Evolutionary conservation across 1,140 invertebrate species (phyloP).

Genomic region (Polyergus mexicanus): DNA sequence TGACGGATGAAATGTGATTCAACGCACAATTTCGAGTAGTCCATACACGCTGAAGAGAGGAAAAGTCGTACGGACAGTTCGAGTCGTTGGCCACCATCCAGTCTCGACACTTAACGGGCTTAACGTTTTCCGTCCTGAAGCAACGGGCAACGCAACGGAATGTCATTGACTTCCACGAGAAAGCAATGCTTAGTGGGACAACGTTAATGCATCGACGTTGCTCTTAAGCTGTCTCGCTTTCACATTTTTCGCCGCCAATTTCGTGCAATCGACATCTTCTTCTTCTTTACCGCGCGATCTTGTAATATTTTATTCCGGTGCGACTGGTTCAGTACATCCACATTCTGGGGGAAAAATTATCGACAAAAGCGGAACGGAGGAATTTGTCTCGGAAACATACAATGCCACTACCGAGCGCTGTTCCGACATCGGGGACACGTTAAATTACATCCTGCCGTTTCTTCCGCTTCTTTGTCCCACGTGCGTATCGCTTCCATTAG

Average conservation of each 20-base stretch:
- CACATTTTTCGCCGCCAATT: slow-evolving; percentile 46
- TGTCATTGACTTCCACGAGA: slow-evolving; percentile 47
- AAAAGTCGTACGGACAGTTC: slow-evolving; percentile 66
- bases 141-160: slow-evolving; percentile 52
- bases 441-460: slow-evolving; percentile 44
- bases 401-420: slow-evolving; percentile 30
- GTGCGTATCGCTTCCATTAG: slow-evolving; percentile 21
- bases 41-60: background rate
- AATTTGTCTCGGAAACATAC: slow-evolving; percentile 51
- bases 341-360: slow-evolving; percentile 54
- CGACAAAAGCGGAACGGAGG: slow-evolving; percentile 24
- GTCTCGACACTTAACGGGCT: slow-evolving; percentile 63
- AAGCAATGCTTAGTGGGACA: slow-evolving; percentile 14
- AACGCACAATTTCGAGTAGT: background rate
- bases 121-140: slow-evolving; percentile 74
- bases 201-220: slow-evolving; percentile 46
- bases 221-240: slow-evolving; percentile 55
- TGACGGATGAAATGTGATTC: background rate
- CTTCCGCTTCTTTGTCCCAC: slow-evolving; percentile 9
- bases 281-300: slow-evolving; percentile 48
- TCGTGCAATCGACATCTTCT: slow-evolving; percentile 61
- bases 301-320: slow-evolving; percentile 58
- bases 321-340: slow-evolving; percentile 46
- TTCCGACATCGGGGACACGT: slow-evolving; percentile 12
- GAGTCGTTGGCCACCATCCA: slow-evolving; percentile 80